These are phyloP conservation scores for Epinephelus moara DNA, from an alignment of 2,113 vertebrate genomes.

Conservation along the genomic window DNA sequence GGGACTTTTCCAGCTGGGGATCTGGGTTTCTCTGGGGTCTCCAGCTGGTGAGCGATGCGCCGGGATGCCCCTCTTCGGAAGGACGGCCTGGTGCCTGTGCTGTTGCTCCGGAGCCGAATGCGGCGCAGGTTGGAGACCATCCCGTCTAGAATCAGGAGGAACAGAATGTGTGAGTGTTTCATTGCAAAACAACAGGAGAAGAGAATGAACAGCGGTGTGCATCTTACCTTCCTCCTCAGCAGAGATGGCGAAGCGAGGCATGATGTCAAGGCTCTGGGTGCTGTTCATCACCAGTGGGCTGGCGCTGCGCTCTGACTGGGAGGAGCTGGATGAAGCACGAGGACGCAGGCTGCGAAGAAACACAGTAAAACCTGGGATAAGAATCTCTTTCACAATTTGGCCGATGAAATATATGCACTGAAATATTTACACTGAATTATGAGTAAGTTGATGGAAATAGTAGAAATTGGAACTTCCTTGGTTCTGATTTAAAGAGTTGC, in stretches of 20 bases:
- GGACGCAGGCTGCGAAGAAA: slow-evolving; percentile 85
- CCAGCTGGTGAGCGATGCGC: slow-evolving; percentile 84
- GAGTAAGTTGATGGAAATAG: neutral
- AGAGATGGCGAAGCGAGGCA: slow-evolving; percentile 91
- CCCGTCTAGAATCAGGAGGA: slow-evolving; percentile 59
- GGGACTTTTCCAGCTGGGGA: slow-evolving; percentile 84
- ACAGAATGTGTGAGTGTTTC: neutral
- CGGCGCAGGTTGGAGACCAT: slow-evolving; percentile 86
- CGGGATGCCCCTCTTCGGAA: slow-evolving; percentile 83
- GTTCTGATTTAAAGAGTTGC: neutral
- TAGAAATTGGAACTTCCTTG: neutral
- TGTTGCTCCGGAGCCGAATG: slow-evolving; percentile 93
- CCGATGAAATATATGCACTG: no score
- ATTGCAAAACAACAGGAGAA: neutral
- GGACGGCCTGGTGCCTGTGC: slow-evolving; percentile 90
- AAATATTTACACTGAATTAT: neutral
- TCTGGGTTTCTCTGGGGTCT: slow-evolving; percentile 84
- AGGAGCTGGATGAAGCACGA: slow-evolving; percentile 89
- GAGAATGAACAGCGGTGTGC: no score
- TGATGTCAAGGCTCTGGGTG: slow-evolving; percentile 90
- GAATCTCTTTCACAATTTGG: no score
- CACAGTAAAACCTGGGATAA: neutral
- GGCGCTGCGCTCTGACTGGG: slow-evolving; percentile 87
- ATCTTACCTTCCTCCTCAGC: slow-evolving; percentile 90
- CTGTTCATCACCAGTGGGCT: slow-evolving; percentile 87